phyloP scores from a whole-genome alignment of 2,113 vertebrate species.

The Ellobius talpinus region DNA sequence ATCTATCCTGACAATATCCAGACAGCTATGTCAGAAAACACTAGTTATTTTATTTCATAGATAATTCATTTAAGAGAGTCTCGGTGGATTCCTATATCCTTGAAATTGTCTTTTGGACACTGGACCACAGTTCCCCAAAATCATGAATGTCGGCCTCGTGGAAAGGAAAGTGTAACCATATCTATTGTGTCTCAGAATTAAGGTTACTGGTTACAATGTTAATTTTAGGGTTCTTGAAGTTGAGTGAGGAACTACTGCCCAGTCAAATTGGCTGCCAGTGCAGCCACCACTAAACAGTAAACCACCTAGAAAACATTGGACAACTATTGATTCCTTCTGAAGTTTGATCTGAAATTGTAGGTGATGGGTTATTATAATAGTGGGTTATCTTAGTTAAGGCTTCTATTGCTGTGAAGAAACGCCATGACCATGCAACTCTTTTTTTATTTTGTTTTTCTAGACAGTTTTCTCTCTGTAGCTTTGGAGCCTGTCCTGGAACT shows the following conservation, averaged over 20 bases:
- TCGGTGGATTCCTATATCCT: neutral
- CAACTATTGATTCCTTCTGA: too few relatives aligned
- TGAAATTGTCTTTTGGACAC: neutral
- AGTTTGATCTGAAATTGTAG: too few relatives aligned
- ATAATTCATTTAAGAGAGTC: neutral
- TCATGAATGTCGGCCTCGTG: neutral
- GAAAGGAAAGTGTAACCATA: neutral
- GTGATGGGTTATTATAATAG: too few relatives aligned
- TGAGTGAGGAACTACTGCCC: neutral
- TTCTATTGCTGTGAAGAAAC: too few relatives aligned
- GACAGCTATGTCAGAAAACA: neutral
- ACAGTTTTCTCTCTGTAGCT: too few relatives aligned
- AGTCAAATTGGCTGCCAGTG: neutral
- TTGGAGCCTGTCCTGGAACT: too few relatives aligned
- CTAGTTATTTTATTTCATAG: neutral
- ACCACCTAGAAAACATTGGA: too few relatives aligned
- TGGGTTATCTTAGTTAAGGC: too few relatives aligned
- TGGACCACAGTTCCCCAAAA: neutral
- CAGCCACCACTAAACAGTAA: neutral
- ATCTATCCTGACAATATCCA: neutral
- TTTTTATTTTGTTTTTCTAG: too few relatives aligned
- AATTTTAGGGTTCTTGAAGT: neutral
- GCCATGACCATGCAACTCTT: too few relatives aligned
- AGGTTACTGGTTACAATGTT: neutral
- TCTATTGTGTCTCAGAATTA: neutral